A percentile compares a stretch with the other conserved stretches of the same genome.
Evolutionary conservation across 2,113 vertebrate species (phyloP).

Genomic region (Crypturellus undulatus): DNA sequence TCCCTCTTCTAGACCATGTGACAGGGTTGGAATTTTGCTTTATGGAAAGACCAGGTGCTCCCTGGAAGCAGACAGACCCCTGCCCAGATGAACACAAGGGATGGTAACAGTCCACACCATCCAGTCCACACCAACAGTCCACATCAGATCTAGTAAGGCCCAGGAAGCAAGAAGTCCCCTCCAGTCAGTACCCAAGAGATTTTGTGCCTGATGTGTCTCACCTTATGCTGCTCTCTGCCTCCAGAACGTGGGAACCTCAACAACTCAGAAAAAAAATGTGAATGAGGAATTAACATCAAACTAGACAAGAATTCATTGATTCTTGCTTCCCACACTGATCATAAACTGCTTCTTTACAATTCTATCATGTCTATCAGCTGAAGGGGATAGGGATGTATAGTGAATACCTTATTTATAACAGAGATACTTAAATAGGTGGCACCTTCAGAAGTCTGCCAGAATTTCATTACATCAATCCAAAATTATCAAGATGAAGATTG

Average conservation of each 20-base stretch:
- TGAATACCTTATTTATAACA: background rate
- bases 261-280: background rate
- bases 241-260: background rate
- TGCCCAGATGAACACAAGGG: background rate
- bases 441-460: background rate
- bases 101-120: background rate
- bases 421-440: background rate
- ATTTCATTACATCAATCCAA: background rate
- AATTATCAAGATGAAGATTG: background rate
- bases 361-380: background rate
- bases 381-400: background rate
- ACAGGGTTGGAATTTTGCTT: background rate
- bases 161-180: background rate
- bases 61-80: background rate
- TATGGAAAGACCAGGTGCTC: background rate
- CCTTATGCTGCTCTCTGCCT: background rate
- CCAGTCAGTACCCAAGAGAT: background rate
- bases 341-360: background rate
- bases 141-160: background rate
- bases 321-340: background rate
- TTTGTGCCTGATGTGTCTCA: background rate
- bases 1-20: background rate
- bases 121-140: background rate
- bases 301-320: background rate
- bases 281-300: background rate